Conservation (phyloP, 2,888 invertebrate genomes). For the Mesodorylaimus sp. region DNA sequence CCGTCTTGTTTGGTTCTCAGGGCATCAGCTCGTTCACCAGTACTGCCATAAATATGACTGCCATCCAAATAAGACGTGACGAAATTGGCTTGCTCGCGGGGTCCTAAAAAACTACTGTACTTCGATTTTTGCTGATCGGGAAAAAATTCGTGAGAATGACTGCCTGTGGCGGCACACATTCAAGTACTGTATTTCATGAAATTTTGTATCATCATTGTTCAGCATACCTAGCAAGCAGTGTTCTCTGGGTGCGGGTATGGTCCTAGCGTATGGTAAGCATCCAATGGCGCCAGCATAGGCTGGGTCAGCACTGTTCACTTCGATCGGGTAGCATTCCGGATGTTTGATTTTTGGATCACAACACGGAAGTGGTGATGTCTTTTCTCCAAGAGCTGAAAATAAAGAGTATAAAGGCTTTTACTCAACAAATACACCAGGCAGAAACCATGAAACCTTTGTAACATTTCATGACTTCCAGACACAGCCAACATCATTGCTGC, state of each 20-base stretch:
- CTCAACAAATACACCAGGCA: too few relatives aligned
- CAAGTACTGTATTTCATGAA: too few relatives aligned
- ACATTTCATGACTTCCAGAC: too few relatives aligned
- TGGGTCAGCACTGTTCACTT: conserved; percentile 50
- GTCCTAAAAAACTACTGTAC: conserved; percentile 18
- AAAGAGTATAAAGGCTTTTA: too few relatives aligned
- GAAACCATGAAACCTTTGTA: too few relatives aligned
- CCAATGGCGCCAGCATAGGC: conserved; percentile 50
- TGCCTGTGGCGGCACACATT: background rate
- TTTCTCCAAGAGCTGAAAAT: conserved; percentile 31
- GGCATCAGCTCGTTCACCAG: conserved; percentile 54
- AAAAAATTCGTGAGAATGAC: background rate
- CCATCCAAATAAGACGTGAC: conserved; percentile 59
- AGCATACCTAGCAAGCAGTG: conserved; percentile 10
- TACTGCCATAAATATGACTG: conserved; percentile 74
- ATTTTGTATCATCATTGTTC: background rate
- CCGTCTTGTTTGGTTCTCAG: conserved; percentile 58
- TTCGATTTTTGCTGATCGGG: too few relatives aligned
- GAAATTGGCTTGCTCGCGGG: conserved; percentile 73
- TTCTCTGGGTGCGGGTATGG: conserved; percentile 36
- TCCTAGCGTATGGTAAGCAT: conserved; percentile 63
- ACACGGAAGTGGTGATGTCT: conserved; percentile 57
- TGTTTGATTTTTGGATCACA: conserved; percentile 52
- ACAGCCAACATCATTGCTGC: too few relatives aligned
- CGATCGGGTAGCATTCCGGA: conserved; percentile 65